These are phyloP conservation scores for Sebastiscus albofasciatus DNA, from an alignment of 2,797 vertebrate genomes.

Conservation along the genomic window DNA sequence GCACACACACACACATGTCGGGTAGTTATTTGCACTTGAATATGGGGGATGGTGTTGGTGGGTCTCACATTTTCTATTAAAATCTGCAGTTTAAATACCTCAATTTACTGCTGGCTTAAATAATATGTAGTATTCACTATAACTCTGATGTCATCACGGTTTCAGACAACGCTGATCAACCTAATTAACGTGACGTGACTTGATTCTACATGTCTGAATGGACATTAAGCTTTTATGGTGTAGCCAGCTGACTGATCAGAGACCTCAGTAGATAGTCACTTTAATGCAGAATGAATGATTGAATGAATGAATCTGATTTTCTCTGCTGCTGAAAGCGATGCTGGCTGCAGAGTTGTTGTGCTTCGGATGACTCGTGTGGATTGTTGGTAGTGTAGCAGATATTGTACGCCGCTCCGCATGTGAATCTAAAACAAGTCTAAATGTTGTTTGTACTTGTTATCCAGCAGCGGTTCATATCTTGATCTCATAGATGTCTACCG, in stretches of 20 bases:
- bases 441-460: too few relatives aligned
- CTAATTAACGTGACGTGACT: too few relatives aligned
- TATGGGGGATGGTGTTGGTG: background rate
- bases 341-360: background rate
- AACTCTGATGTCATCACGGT: background rate
- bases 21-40: background rate
- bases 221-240: too few relatives aligned
- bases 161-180: background rate
- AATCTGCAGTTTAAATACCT: background rate
- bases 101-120: background rate
- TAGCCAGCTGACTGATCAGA: background rate
- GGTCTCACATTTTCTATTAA: background rate
- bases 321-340: background rate
- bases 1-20: background rate
- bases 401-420: background rate
- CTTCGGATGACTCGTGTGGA: accelerated
- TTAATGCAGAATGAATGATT: too few relatives aligned
- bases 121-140: background rate
- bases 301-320: background rate
- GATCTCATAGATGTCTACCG: too few relatives aligned
- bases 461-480: too few relatives aligned
- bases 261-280: background rate
- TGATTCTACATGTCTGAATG: background rate
- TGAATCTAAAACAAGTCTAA: too few relatives aligned
- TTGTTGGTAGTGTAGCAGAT: background rate